A percentile compares a stretch with the other conserved stretches of the same genome.
These are phyloP conservation scores for Drosophila kurseongensis DNA, from an alignment of 1,140 invertebrate species.

Conservation along the genomic window DNA sequence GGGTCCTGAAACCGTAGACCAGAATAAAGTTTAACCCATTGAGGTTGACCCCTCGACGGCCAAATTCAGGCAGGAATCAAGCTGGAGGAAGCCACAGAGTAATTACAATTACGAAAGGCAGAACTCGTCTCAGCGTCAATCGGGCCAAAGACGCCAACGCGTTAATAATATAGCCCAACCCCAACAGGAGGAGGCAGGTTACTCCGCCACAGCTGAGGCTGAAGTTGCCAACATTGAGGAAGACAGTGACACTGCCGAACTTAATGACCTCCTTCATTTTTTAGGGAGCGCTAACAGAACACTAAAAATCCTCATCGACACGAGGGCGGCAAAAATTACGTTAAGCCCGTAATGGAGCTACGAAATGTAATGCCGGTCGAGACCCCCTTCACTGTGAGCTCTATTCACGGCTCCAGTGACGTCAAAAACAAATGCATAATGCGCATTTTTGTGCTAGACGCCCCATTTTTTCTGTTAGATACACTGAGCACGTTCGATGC, in stretches of 20 bases:
- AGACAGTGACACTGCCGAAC: background rate
- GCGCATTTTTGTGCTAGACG: slow-evolving; percentile 6
- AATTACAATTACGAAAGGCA: background rate
- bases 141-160: slow-evolving; percentile 7
- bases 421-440: slow-evolving; percentile 17
- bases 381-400: slow-evolving; percentile 23
- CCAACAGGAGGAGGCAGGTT: background rate
- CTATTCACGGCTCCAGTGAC: slow-evolving; percentile 20
- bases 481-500: slow-evolving; percentile 7
- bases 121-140: slow-evolving; percentile 4
- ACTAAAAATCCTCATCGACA: slow-evolving; percentile 11
- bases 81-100: slow-evolving; percentile 1
- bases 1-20: background rate
- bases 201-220: background rate
- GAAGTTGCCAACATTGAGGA: background rate
- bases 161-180: slow-evolving; percentile 4
- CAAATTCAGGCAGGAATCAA: slow-evolving; percentile 4
- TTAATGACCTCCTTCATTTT: too few species aligned
- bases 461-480: slow-evolving; percentile 5
- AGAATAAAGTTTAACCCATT: slow-evolving; percentile 8
- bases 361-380: slow-evolving; percentile 17
- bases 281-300: background rate
- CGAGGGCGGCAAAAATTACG: slow-evolving; percentile 9
- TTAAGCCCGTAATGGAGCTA: slow-evolving; percentile 14
- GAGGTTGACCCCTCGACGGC: slow-evolving; percentile 5